Conservation (phyloP, 2,113 vertebrate species). For the Phrynosoma platyrhinos region DNA sequence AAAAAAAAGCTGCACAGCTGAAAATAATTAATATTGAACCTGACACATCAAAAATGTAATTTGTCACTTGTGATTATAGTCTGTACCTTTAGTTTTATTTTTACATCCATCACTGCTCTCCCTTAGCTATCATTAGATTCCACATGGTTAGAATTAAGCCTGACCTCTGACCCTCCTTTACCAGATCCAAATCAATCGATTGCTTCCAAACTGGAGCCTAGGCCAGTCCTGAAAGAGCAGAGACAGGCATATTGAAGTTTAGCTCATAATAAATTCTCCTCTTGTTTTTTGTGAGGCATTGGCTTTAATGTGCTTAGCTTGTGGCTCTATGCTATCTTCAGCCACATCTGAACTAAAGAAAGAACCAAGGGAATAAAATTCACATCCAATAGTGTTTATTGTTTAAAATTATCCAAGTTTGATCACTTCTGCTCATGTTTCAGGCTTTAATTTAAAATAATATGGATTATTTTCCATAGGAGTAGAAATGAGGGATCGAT, state of each 20-base stretch:
- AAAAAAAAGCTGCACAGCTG: conserved; percentile 61
- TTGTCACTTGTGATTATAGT: conserved; percentile 74
- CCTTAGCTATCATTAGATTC: conserved; percentile 71
- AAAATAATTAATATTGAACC: conserved; percentile 75
- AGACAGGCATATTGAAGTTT: conserved; percentile 45
- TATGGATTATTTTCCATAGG: neutral
- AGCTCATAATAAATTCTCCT: conserved; percentile 2
- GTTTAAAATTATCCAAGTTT: neutral
- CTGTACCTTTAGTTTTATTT: conserved; percentile 73
- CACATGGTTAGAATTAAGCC: conserved; percentile 73
- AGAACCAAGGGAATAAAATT: neutral
- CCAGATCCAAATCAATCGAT: conserved; percentile 63
- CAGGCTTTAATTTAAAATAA: neutral
- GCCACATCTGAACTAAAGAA: neutral
- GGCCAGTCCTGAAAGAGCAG: conserved; percentile 22
- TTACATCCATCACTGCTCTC: conserved; percentile 64
- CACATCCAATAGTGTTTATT: neutral
- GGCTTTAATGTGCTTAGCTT: conserved; percentile 8
- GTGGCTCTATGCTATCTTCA: neutral
- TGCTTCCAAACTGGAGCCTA: conserved; percentile 59
- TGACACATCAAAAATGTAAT: conserved; percentile 75
- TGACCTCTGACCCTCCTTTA: conserved; percentile 68
- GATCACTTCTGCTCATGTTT: neutral
- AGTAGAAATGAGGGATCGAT: neutral
- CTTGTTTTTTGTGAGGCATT: neutral